Percentiles rank a stretch among this genome's conserved stretches.
Evolutionary conservation across 2,888 invertebrate species (phyloP).

Genomic region (Scotopteryx bipunctaria): DNA sequence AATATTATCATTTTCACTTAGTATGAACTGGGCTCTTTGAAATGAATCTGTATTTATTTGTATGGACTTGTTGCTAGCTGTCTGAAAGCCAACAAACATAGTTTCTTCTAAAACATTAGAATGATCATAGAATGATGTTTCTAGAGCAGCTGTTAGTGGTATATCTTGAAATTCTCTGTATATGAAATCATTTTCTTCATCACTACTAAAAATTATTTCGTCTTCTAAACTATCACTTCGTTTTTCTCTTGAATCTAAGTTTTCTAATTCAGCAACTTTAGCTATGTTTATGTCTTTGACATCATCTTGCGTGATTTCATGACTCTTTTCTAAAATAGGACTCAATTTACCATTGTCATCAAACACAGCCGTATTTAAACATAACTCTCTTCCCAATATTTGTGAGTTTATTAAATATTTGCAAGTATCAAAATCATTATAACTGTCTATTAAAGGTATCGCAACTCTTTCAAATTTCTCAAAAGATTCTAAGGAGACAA

Average conservation of each 20-base stretch:
- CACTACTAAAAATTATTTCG: slow-evolving; percentile 71
- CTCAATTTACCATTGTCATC: slow-evolving; percentile 33
- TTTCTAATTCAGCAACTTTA: slow-evolving; percentile 1
- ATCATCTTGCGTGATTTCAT: slow-evolving; percentile 24
- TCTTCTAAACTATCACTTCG: slow-evolving; percentile 49
- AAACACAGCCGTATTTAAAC: slow-evolving; percentile 41
- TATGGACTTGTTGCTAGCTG: slow-evolving; percentile 71
- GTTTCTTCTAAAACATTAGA: slow-evolving; percentile 57
- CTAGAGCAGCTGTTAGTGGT: slow-evolving; percentile 65
- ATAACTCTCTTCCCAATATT: slow-evolving; percentile 55
- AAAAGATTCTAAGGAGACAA: slow-evolving; percentile 60
- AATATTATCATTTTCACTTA: slow-evolving; percentile 43
- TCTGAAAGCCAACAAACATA: slow-evolving; percentile 73
- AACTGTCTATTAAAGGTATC: slow-evolving; percentile 52
- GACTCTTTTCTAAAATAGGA: slow-evolving; percentile 38
- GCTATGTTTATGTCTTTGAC: slow-evolving; percentile 25
- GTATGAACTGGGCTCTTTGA: slow-evolving; percentile 58
- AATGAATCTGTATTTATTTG: slow-evolving; percentile 61
- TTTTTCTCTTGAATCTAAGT: slow-evolving; percentile 18
- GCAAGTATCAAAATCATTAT: slow-evolving; percentile 46
- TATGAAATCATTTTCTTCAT: slow-evolving; percentile 61
- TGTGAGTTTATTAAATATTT: slow-evolving; percentile 65
- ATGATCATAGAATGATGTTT: slow-evolving; percentile 57
- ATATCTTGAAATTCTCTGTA: slow-evolving; percentile 52
- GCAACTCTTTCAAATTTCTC: slow-evolving; percentile 67